Evolutionary conservation across 2,888 invertebrate species (phyloP), one percentile per base, ranked within the genome.

Genomic region (Diadegma fenestrale): DNA sequence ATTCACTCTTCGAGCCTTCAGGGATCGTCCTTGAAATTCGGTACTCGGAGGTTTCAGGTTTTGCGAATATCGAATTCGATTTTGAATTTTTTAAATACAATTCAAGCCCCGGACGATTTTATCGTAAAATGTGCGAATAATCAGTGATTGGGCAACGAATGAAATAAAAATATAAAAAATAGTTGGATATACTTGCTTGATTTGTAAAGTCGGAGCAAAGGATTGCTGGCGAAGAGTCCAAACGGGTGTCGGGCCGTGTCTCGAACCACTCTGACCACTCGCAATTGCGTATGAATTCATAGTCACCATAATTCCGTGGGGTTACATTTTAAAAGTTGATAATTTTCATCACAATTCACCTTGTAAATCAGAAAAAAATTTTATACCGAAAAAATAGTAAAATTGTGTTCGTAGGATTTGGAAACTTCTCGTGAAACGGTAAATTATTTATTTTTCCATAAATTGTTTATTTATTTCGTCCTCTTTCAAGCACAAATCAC

Each of bases 161-260:
- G 5, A 5, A 37, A 26, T 0, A 41, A 17, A 43, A 43, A 43
- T 58, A 19, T 14, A 0, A 10, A 51, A 58, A 43, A 51, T 8
- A n/a, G n/a, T n/a, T 54, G 12, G 54, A 48, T 72, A 85, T 82
- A 86, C 86, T 86, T 76, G 73, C 86, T 68, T 78, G 37, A 73
- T 22, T 33, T 77, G 80, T 7, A 76, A 48, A 19, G 51, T 72
- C 0, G 86, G 48, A 22, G 83, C 71, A 3, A 82, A 82, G 33
- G 71, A 72, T 73, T 78, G 61, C 17, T 61, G 79, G 26, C 71
- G 63, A 8, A 78, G 80, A 2, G 77, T 63, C 86, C 86, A 86
- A 54, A 43, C 43, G 8, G 77, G 68, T 1, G 45, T 51, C n/a
- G 68, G 33, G 22, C 14, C 30, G 8, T 37, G 43, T 77, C 72